These are phyloP conservation scores for Chlorops oryzae DNA, from an alignment of 1,140 invertebrate species.

Conservation along the genomic window DNA sequence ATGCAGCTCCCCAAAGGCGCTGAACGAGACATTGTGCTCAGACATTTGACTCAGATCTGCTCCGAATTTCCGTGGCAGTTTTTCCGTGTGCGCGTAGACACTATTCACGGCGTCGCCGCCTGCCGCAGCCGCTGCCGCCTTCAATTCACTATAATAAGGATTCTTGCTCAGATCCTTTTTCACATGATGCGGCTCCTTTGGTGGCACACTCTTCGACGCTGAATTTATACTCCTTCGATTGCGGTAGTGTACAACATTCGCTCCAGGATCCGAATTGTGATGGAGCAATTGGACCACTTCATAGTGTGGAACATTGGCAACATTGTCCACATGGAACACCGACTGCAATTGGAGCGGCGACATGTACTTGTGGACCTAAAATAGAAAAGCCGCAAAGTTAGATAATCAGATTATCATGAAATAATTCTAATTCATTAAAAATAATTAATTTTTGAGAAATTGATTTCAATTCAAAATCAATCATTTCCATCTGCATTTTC, in stretches of 20 bases:
- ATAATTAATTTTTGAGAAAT: too few species aligned
- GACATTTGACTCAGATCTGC: conserved; percentile 47
- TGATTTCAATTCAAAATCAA: too few species aligned
- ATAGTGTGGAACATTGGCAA: conserved; percentile 59
- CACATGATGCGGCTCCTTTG: conserved; percentile 38
- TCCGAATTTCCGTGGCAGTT: conserved; percentile 21
- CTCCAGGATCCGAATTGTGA: conserved; percentile 49
- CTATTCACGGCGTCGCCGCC: conserved; percentile 11
- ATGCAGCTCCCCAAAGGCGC: conserved; percentile 67
- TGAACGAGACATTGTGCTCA: conserved; percentile 63
- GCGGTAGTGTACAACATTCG: conserved; percentile 32
- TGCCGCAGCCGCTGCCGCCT: conserved; percentile 17
- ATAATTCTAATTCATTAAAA: too few species aligned
- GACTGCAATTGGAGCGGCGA: conserved; percentile 68
- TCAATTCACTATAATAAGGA: conserved; percentile 43
- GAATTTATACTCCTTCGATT: conserved; percentile 30
- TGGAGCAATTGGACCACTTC: conserved; percentile 53
- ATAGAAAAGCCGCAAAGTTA: too few species aligned
- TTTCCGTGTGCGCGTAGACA: conserved; percentile 37
- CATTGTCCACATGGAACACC: conserved; percentile 73
- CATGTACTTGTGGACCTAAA: conserved; percentile 83
- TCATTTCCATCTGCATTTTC: too few species aligned
- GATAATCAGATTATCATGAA: too few species aligned
- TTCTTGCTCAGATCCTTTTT: conserved; percentile 48
- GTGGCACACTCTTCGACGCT: conserved; percentile 10